Conservation (phyloP, 2,113 vertebrate species). For the Psophia crepitans region DNA sequence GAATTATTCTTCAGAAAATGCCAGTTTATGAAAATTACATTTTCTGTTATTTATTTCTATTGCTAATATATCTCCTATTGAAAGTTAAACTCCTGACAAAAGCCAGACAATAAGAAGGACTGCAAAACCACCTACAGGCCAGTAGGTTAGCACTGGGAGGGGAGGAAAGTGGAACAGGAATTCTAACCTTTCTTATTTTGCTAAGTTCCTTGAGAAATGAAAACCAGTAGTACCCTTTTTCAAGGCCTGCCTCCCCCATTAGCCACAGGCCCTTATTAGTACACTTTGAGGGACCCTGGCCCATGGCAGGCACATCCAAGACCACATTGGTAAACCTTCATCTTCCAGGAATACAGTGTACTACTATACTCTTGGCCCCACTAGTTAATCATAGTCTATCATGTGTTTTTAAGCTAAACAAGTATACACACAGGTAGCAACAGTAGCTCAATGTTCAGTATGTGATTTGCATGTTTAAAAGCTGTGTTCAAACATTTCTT, state of each 20-base stretch:
- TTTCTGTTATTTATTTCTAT: not conserved
- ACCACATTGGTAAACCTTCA: not conserved
- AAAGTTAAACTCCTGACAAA: not conserved
- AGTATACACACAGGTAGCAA: not conserved
- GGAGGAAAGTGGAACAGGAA: not conserved
- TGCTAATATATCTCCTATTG: not conserved
- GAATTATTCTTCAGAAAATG: not conserved
- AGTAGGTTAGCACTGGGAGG: not conserved
- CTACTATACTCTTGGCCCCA: not conserved
- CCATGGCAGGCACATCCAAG: not conserved
- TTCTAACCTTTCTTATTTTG: not conserved
- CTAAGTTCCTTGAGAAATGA: not conserved
- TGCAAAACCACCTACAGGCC: not conserved
- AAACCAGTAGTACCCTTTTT: not conserved
- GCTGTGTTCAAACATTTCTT: not conserved
- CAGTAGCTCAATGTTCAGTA: not conserved
- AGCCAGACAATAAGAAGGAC: not conserved
- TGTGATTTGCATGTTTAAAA: not conserved
- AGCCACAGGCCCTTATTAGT: rapidly evolving
- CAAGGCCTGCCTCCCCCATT: not conserved
- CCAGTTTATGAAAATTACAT: not conserved
- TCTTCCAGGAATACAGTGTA: not conserved
- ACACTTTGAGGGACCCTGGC: not conserved
- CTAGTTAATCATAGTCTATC: not conserved
- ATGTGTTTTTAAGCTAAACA: not conserved